These are phyloP conservation scores for Caenorhabditis drosophilae DNA, from an alignment of 2,888 invertebrate species.

Conservation along the genomic window DNA sequence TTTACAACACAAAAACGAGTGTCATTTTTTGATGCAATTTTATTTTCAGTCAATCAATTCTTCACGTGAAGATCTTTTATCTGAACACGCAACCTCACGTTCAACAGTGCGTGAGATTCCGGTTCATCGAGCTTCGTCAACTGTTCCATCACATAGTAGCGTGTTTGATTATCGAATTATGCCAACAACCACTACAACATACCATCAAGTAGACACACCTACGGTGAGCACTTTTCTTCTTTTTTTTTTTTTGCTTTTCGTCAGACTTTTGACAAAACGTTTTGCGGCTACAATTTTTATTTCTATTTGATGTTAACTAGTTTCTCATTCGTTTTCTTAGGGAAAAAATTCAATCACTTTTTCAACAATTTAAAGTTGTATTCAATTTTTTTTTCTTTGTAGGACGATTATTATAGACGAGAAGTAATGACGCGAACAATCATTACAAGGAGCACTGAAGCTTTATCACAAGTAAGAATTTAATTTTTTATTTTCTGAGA, in stretches of 20 bases:
- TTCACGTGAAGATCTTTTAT: conserved; percentile 63
- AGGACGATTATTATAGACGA: conserved; percentile 66
- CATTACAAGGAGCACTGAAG: conserved; percentile 66
- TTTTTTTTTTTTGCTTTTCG: no score
- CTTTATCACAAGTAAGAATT: conserved; percentile 55
- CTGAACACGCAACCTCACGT: conserved; percentile 55
- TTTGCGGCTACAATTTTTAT: no score
- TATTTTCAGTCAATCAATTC: conserved; percentile 44
- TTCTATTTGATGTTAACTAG: no score
- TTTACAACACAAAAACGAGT: neutral
- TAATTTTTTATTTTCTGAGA: no score
- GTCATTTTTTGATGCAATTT: no score
- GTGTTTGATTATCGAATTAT: conserved; percentile 51
- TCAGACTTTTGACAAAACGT: no score
- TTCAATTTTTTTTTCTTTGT: conserved; percentile 25
- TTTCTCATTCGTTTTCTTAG: no score
- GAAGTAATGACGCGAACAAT: conserved; percentile 67
- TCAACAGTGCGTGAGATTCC: conserved; percentile 68
- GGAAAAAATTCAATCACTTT: no score
- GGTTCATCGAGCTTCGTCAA: conserved; percentile 62
- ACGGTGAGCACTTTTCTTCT: conserved; percentile 22
- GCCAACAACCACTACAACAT: conserved; percentile 46
- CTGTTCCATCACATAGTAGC: conserved; percentile 49
- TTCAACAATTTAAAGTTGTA: no score
- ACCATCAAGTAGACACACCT: conserved; percentile 37